These are phyloP conservation scores for Tichodroma muraria DNA, from an alignment of 2,113 vertebrate species.

Conservation along the genomic window DNA sequence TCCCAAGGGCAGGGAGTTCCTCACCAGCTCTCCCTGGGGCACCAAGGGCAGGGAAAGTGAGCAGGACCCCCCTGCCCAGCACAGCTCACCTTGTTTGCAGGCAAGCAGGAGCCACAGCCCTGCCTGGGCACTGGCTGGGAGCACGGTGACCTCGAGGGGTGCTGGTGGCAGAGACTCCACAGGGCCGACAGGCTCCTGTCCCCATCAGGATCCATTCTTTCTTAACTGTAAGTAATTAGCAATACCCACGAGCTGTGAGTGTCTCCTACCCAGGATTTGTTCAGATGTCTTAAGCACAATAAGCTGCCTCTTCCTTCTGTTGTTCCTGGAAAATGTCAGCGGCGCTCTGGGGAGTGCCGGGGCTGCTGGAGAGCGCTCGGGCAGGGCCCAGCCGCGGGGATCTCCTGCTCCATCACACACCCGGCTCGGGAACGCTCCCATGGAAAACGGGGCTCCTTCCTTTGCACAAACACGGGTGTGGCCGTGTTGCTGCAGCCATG, in stretches of 20 bases:
- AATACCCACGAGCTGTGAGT: conserved; percentile 56
- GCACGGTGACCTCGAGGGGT: fast-evolving
- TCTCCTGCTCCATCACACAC: conserved; percentile 13
- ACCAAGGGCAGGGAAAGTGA: not conserved
- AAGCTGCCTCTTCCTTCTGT: conserved; percentile 29
- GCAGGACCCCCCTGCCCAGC: not conserved
- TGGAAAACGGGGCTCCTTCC: conserved; percentile 29
- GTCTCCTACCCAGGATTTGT: conserved; percentile 58
- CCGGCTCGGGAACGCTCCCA: conserved; percentile 11
- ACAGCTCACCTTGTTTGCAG: not conserved
- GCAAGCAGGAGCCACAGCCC: not conserved
- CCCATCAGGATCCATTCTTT: not conserved
- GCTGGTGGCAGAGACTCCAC: not conserved
- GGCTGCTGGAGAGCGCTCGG: not conserved
- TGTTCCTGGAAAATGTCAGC: not conserved
- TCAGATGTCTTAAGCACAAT: conserved; percentile 72
- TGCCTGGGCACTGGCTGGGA: not conserved
- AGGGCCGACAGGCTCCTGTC: not conserved
- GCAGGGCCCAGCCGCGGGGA: not conserved
- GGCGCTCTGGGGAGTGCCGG: not conserved
- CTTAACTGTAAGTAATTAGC: conserved; percentile 56
- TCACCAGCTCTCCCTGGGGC: not conserved
- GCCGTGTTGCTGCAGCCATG: not conserved
- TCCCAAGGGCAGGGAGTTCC: not conserved
- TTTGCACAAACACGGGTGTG: conserved; percentile 54